These are phyloP conservation scores for Nephrotoma appendiculata DNA, from an alignment of 2,888 invertebrate species.

Conservation along the genomic window DNA sequence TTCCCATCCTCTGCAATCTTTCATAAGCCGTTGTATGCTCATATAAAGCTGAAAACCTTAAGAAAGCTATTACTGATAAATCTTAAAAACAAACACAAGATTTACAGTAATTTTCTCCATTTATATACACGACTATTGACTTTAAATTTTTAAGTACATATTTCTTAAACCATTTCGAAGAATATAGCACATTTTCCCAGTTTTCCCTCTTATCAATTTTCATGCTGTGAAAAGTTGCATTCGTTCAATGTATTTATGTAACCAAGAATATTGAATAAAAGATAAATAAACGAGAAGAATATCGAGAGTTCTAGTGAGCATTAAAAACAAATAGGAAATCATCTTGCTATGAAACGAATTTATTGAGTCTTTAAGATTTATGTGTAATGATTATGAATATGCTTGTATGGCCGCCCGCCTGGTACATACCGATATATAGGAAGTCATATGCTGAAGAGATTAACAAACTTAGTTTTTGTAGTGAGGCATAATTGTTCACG, in stretches of 20 bases:
- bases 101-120: not conserved
- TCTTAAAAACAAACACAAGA: not conserved
- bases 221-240: not conserved
- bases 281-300: not conserved
- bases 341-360: not conserved
- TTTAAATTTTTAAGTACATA: not conserved
- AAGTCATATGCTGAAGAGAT: not conserved
- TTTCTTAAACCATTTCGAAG: not conserved
- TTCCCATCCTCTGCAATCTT: not conserved
- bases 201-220: not conserved
- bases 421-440: not conserved
- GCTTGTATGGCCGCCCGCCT: not conserved
- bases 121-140: not conserved
- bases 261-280: not conserved
- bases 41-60: not conserved
- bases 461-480: not conserved
- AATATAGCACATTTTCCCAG: not conserved
- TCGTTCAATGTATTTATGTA: not conserved
- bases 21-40: not conserved
- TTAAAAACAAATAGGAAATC: not conserved
- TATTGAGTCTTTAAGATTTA: not conserved
- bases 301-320: not conserved
- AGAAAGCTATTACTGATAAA: not conserved
- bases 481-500: too few species aligned
- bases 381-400: not conserved